These are phyloP conservation scores for Aurelia sp. DNA, from an alignment of 30 jellyfish, hydroid and myxozoan genomes.

Conservation along the genomic window DNA sequence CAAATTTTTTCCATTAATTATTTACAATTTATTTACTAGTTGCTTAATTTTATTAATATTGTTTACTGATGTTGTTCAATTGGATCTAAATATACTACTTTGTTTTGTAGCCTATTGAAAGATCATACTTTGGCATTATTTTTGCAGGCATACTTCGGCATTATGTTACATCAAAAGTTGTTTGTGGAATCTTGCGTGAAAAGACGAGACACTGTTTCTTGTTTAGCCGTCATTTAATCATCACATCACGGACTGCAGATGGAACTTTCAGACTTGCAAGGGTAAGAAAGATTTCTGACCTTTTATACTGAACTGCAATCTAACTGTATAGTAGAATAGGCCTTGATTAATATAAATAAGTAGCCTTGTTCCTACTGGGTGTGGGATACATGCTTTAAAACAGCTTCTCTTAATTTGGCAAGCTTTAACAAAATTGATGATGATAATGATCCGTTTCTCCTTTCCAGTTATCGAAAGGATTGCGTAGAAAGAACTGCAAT, in stretches of 20 bases:
- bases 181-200: constrained; percentile 71
- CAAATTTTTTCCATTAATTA: no score
- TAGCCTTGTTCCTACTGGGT: no score
- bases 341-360: no score
- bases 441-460: no score
- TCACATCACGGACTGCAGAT: constrained; percentile 92
- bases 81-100: neutral
- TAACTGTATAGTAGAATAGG: no score
- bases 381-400: no score
- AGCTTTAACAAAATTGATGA: no score
- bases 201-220: constrained; percentile 93
- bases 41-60: neutral
- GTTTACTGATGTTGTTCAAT: neutral
- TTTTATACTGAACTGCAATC: no score
- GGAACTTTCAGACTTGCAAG: constrained; percentile 93
- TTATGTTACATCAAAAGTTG: constrained; percentile 54
- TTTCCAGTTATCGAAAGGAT: no score
- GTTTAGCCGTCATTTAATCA: constrained; percentile 87
- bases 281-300: constrained; percentile 30
- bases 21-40: neutral
- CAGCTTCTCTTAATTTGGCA: no score
- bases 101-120: neutral
- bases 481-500: no score
- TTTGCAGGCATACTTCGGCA: constrained; percentile 90
- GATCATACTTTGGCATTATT: no score